Base-by-base conservation (phyloP, 2,888 invertebrate species). In the Zonitis immaculata region DNA sequence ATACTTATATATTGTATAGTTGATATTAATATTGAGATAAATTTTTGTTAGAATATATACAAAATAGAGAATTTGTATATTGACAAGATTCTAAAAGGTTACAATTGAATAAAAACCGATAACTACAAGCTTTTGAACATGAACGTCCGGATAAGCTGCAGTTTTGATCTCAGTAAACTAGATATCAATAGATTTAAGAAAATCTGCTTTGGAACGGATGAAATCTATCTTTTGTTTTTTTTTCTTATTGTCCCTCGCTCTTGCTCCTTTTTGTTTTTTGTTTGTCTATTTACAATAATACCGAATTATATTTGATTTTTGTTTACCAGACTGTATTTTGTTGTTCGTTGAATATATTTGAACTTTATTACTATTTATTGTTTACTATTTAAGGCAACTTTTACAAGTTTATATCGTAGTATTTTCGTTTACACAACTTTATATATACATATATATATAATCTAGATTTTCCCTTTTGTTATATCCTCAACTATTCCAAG, bases 341-440 rank as follows among this genome's bases (percentile, higher is more conserved):
- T 27, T 27, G 27, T 27, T 27, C 6, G 27, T 27, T 9, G 27
- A 8, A 27, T 7, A 32, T 32, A 7, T 14, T 14, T 49, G 43
- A 22, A 61, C 61, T 66, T 66, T 67, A 67, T 64, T 63, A 66
- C 63, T 62, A 59, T 62, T 69, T 68, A 68, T 69, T 67, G 66
- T 64, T 55, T 22, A 22, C 22, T 22, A 22, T 22, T 60, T 58
- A 54, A 58, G 63, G 59, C 66, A 68, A 66, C 66, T 63, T 60
- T 64, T 66, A 63, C 64, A 65, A 68, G 66, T 67, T 69, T 61
- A 66, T 67, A 67, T 66, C 68, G 58, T 62, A 57, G 56, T 63
- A 56, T 60, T 66, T 63, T 66, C 61, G 66, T 67, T 65, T 66
- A 67, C 66, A 65, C 63, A 66, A 68, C 66, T 65, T 63, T 63